Conservation (phyloP, 2,113 vertebrate genomes). For the Vimba vimba region DNA sequence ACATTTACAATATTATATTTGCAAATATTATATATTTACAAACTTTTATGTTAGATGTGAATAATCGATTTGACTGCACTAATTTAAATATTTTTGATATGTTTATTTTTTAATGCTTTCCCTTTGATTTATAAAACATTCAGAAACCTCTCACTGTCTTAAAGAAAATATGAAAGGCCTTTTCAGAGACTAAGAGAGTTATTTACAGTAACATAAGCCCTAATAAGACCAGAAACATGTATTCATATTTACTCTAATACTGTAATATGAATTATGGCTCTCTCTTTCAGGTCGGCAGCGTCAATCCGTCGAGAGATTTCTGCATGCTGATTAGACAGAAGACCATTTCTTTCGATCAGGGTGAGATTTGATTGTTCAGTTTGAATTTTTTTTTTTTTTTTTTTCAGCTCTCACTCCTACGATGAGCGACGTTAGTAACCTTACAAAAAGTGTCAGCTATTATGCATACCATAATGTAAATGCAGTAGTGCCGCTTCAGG, state of each 20-base stretch:
- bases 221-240: not conserved
- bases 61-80: no score
- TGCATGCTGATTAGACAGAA: conserved; percentile 81
- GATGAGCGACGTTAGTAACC: not conserved
- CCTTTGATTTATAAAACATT: not conserved
- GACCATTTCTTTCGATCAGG: conserved; percentile 82
- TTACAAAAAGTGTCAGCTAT: not conserved
- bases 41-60: no score
- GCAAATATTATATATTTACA: no score
- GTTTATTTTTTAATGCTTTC: conserved; percentile 18
- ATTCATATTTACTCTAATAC: not conserved
- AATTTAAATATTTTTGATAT: not conserved
- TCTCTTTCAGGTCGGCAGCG: conserved; percentile 88
- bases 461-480: not conserved
- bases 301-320: conserved; percentile 89
- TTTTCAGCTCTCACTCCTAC: not conserved
- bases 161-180: not conserved
- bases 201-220: not conserved
- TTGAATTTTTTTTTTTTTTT: no score
- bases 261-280: not conserved
- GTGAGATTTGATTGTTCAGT: conserved; percentile 72
- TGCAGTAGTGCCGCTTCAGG: not conserved
- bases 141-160: not conserved
- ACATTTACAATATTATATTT: no score
- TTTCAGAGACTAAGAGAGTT: not conserved